Conservation (phyloP, 2,797 vertebrate species). For the Pseudochirops cupreus region DNA sequence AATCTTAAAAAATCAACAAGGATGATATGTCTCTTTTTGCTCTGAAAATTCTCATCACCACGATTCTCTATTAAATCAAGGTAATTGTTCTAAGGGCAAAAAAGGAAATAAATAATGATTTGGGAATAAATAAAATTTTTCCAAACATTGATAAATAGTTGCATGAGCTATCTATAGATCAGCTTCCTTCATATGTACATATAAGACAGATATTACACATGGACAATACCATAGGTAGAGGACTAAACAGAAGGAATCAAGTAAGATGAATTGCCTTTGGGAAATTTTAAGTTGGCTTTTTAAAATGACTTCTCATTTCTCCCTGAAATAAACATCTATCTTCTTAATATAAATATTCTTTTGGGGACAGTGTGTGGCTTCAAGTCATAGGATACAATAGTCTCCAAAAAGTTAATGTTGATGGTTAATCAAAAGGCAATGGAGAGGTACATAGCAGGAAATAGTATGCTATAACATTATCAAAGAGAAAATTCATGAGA, state of each 20-base stretch:
- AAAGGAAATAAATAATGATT: background rate
- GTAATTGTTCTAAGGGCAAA: too few relatives aligned
- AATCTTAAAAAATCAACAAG: background rate
- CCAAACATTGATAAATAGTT: too few relatives aligned
- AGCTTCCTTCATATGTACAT: background rate
- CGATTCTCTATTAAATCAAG: background rate
- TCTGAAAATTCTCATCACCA: background rate
- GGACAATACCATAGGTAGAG: background rate
- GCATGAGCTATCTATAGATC: too few relatives aligned
- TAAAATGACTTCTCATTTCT: background rate
- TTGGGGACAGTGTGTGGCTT: background rate
- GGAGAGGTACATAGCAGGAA: background rate
- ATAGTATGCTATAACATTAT: background rate
- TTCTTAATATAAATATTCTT: background rate
- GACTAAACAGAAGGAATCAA: background rate
- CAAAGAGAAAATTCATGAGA: background rate
- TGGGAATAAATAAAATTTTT: background rate
- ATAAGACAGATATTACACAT: background rate
- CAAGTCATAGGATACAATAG: background rate
- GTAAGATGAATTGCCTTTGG: background rate
- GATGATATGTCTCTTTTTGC: background rate
- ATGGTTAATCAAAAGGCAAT: background rate
- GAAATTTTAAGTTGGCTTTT: background rate
- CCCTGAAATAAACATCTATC: background rate
- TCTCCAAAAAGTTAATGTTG: background rate